These are phyloP conservation scores for Apis mellifera DNA, from an alignment of 1,140 invertebrate genomes.

Conservation along the genomic window Amel_HAv3.1 CM009931.2:11712501-11713000, in stretches of 20 bases:
- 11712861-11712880: conserved; percentile 79
- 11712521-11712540: conserved; percentile 38
- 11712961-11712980: conserved; percentile 67
- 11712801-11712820: conserved; percentile 55
- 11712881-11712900: conserved; percentile 80
- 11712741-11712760: conserved; percentile 24
- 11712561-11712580: conserved; percentile 10
- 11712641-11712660: conserved; percentile 4
- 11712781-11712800: conserved; percentile 43
- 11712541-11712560: conserved; percentile 20
- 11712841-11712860: conserved; percentile 80
- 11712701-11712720: conserved; percentile 17
- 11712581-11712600: conserved; percentile 15
- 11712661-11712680: background rate
- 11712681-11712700: conserved; percentile 13
- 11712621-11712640: conserved; percentile 16
- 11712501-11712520: background rate
- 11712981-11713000: conserved; percentile 70
- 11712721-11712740: conserved; percentile 25
- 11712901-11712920: conserved; percentile 81
- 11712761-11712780: conserved; percentile 31
- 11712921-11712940: conserved; percentile 72
- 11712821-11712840: conserved; percentile 69
- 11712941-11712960: conserved; percentile 74
- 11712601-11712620: conserved; percentile 4